Evolutionary conservation across 2,113 vertebrate species (phyloP).

Genomic region (Elaphurus davidianus): DNA sequence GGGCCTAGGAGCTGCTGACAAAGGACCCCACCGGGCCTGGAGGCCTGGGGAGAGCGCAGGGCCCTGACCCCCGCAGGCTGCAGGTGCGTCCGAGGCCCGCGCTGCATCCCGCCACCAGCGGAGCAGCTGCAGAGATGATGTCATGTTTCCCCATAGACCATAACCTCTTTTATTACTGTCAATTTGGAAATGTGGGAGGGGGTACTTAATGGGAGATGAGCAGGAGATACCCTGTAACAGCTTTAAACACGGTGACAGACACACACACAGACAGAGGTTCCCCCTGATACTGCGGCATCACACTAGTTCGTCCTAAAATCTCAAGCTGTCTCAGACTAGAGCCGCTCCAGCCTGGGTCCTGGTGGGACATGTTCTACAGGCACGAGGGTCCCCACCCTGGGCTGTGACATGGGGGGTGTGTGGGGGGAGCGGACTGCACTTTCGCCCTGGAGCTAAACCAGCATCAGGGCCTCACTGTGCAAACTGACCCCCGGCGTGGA

Average conservation of each 20-base stretch:
- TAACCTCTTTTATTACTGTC: not conserved
- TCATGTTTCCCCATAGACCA: fast-evolving
- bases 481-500: not conserved
- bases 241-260: not conserved
- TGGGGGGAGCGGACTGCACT: not conserved
- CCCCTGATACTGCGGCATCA: too few relatives aligned
- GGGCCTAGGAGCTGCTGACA: not conserved
- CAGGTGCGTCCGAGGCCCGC: fast-evolving
- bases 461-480: not conserved
- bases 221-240: not conserved
- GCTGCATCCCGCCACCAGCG: not conserved
- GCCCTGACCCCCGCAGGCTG: fast-evolving
- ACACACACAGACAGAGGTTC: not conserved
- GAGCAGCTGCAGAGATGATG: not conserved
- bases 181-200: not conserved
- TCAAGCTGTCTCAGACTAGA: not conserved
- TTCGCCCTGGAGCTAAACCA: not conserved
- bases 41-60: not conserved
- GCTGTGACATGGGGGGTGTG: too few relatives aligned
- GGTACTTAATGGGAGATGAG: not conserved
- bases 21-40: not conserved
- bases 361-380: not conserved
- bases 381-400: not conserved
- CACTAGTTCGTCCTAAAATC: not conserved
- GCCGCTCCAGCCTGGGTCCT: not conserved